Base-by-base conservation (phyloP, 2,888 invertebrate genomes). In the Acanthosepion lycidas region DNA sequence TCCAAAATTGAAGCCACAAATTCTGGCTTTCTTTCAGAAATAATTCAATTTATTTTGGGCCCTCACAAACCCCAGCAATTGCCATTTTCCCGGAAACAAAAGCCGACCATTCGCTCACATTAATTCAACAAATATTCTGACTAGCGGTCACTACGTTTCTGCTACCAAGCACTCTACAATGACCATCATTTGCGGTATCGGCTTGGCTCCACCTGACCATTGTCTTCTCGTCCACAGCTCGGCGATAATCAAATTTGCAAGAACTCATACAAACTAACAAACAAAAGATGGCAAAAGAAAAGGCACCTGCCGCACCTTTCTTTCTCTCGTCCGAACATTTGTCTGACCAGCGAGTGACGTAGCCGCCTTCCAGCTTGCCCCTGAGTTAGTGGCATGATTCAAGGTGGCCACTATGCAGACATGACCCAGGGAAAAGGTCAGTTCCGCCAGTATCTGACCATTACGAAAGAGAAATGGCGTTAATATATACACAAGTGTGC, bases 351-450 rank as follows among this genome's bases (percentile, higher is more conserved):
- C n/a, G n/a, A 78, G 78, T n/a, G 78, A 78, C 78, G 78, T 28
- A 9, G 78, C 15, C 78, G n/a, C 15, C 78, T 78, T 78, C n/a
- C 9, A 33, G n/a, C n/a, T 78, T 78, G 78, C 78, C 78, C 78
- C n/a, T n/a, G n/a, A n/a, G 78, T n/a, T n/a, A 15, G n/a, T 15
- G 12, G 15, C 8, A 78, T n/a, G 78, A 78, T n/a, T n/a, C n/a
- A 78, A 78, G 12, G 78, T 78, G n/a, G n/a, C n/a, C n/a, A 78
- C 15, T n/a, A 15, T 33, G n/a, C 78, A 78, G 78, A 78, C 12
- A 78, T 78, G 78, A 78, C 78, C 78, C 78, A 55, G 23, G 59
- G n/a, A n/a, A 78, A 78, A 78, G 78, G 78, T 78, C 78, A 78
- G 15, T 78, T 78, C n/a, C 78, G n/a, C 78, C 78, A 78, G n/a